Evolutionary conservation across 2,797 vertebrate genomes (phyloP), one percentile per base, ranked within the genome.

Genomic region (Rachycentron canadum): DNA sequence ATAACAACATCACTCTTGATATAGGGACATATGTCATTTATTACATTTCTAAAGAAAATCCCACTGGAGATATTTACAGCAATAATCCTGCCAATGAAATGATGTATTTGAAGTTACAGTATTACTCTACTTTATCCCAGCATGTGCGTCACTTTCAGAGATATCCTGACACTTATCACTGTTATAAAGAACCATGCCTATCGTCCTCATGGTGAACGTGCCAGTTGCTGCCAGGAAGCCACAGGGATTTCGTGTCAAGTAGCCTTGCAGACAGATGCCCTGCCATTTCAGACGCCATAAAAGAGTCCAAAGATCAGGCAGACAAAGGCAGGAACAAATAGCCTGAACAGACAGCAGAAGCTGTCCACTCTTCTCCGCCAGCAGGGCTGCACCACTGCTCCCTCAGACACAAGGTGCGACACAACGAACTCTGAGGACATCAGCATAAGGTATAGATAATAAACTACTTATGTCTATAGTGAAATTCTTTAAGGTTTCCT

Each of bases 231-330:
- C 53, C 4, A 1, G 66, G 66, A 81, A 81, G 38, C 1, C 1
- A n/a, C 6, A 0, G 2, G 8, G 56, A 0, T 47, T 73, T 77
- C 0, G 0, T 43, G 49, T 19, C 13, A 67, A 59, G 14, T 23
- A 26, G 11, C 19, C 5, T 5, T 7, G 56, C 57, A 8, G 16
- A 45, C 38, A 17, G 12, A 25, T 65, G 56, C 69, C 36, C 5
- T 25, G 1, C 5, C 2, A 0, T 10, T 32, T 26, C 12, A 16
- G 17, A 14, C 7, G 30, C 65, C 58, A 78, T 92, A 91, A 91
- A 88, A 65, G 19, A 72, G 93, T 94, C 85, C 89, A 91, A 94
- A 90, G 93, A 28, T 88, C 89, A 84, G 2, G 14, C 1, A 17
- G 14, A 17, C 6, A 0, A 14, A 6, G 16, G 13, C 2, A 43